phyloP scores from a whole-genome alignment of 1,140 invertebrate species.

The Pseudobourletiella spinata region DNA sequence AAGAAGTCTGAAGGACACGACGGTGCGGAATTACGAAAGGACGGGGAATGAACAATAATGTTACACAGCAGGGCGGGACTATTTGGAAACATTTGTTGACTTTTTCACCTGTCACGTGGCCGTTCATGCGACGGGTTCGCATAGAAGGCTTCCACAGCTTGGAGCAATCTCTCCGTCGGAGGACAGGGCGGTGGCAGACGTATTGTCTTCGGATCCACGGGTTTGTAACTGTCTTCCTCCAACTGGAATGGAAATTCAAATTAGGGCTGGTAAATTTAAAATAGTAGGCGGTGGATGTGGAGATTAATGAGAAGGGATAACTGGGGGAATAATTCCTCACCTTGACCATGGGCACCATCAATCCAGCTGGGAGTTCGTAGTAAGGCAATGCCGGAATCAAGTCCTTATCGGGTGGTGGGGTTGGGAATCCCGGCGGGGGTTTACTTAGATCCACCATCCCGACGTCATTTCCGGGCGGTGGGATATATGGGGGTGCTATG shows the following conservation, averaged over 20 bases:
- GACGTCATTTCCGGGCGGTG: conserved; percentile 1
- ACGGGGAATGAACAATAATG: too few relatives aligned
- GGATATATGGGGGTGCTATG: background rate
- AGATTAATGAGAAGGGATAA: background rate
- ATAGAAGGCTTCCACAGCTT: conserved; percentile 92
- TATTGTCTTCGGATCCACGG: conserved; percentile 80
- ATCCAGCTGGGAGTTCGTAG: conserved; percentile 88
- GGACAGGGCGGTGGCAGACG: conserved; percentile 85
- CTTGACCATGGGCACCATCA: conserved; percentile 90
- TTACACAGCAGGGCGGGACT: too few relatives aligned
- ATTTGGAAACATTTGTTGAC: too few relatives aligned
- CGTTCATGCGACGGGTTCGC: conserved; percentile 83
- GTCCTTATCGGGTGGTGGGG: conserved; percentile 51
- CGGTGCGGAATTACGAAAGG: too few relatives aligned
- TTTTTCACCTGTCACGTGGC: conserved; percentile 74
- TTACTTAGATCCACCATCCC: conserved; percentile 69
- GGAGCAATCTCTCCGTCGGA: conserved; percentile 79
- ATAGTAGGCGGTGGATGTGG: too few relatives aligned
- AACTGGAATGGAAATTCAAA: conserved; percentile 23
- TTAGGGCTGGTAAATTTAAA: conserved; percentile 2
- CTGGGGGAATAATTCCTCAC: conserved; percentile 41
- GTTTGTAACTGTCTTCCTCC: conserved; percentile 77
- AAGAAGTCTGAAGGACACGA: too few relatives aligned
- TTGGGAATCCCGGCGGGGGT: conserved; percentile 67
- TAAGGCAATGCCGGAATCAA: conserved; percentile 85